Percentiles rank a stretch among this genome's conserved stretches.
phyloP scores from a whole-genome alignment of 2,888 invertebrate genomes.

The Idaea aversata region DNA sequence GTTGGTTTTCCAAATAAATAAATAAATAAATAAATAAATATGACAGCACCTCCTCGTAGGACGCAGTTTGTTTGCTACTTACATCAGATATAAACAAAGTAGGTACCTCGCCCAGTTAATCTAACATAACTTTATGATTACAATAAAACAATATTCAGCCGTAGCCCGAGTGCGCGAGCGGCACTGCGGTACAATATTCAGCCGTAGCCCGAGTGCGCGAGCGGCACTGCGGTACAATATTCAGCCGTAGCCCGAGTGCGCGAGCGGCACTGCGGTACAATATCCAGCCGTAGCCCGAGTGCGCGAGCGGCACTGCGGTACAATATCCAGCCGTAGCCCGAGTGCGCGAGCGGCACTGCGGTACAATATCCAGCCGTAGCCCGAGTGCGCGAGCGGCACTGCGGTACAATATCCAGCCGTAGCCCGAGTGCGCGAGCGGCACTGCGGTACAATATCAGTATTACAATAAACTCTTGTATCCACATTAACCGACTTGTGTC shows the following conservation, averaged over 20 bases:
- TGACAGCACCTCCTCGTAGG: no score
- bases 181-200: background rate
- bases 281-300: background rate
- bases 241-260: background rate
- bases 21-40: no score
- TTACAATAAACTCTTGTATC: background rate
- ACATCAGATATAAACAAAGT: background rate
- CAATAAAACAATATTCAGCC: conserved; percentile 10
- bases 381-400: no score
- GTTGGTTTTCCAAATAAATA: no score
- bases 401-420: background rate
- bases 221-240: background rate
- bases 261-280: background rate
- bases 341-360: no score
- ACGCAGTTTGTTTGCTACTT: no score
- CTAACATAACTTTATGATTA: conserved; percentile 23
- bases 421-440: background rate
- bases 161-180: background rate
- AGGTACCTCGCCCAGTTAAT: conserved; percentile 11
- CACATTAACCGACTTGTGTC: background rate
- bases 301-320: background rate
- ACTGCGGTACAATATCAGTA: conserved; percentile 7
- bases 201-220: background rate
- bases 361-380: background rate
- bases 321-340: background rate